Evolutionary conservation across 2,888 invertebrate genomes (phyloP).

Genomic region (Caenorhabditis sp.): DNA sequence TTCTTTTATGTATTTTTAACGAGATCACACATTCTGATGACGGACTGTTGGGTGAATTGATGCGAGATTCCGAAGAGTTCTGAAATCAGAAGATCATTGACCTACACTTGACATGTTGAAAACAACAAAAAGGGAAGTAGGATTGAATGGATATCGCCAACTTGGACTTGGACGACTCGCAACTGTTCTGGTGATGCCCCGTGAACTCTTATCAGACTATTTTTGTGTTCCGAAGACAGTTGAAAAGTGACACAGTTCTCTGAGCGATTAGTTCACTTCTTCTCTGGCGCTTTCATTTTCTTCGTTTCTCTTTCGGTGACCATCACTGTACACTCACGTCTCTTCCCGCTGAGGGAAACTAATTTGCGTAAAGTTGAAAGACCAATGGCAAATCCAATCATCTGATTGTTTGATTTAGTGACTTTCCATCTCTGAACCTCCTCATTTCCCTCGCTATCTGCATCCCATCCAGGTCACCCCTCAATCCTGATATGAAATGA

Average conservation of each 20-base stretch:
- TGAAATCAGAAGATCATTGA: slow-evolving; percentile 23
- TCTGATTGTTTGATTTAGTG: slow-evolving; percentile 28
- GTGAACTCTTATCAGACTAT: too few species aligned
- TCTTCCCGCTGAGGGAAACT: not conserved
- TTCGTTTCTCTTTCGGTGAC: too few species aligned
- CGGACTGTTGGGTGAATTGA: not conserved
- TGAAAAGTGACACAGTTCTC: too few species aligned
- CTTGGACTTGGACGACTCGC: too few species aligned
- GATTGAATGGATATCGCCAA: not conserved
- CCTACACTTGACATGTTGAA: not conserved
- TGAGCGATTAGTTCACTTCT: too few species aligned
- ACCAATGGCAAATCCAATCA: slow-evolving; percentile 18
- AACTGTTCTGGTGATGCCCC: too few species aligned
- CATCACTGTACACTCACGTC: too few species aligned
- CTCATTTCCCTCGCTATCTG: not conserved
- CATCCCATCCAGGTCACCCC: slow-evolving; percentile 27
- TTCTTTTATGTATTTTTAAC: too few species aligned
- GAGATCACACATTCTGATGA: not conserved
- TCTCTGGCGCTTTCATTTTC: too few species aligned
- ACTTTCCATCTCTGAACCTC: not conserved
- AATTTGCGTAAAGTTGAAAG: slow-evolving; percentile 34
- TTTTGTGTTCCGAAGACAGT: too few species aligned
- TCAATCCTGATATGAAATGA: slow-evolving; percentile 6
- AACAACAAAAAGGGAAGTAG: not conserved
- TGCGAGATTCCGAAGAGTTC: not conserved